Percentiles rank a stretch among this genome's conserved stretches.
These are phyloP conservation scores for Thymelicus acteon DNA, from an alignment of 2,888 invertebrate species.

Conservation along the genomic window DNA sequence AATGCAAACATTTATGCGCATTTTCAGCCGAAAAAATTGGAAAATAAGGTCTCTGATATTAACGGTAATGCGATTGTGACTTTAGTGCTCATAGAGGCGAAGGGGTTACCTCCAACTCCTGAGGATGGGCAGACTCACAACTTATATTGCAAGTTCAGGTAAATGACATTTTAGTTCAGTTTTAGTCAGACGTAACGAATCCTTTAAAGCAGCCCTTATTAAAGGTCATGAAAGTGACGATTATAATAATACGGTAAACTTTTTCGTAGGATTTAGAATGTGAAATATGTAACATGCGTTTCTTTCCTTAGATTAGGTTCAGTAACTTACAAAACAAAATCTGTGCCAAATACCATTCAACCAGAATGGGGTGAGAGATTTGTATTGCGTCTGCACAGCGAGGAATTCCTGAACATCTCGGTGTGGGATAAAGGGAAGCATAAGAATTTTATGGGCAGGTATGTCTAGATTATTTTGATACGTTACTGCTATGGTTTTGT, in stretches of 20 bases:
- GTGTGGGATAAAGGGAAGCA: constrained; percentile 72
- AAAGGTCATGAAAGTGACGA: too few species aligned
- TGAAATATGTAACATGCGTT: too few species aligned
- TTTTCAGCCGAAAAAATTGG: constrained; percentile 18
- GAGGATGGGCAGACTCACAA: constrained; percentile 62
- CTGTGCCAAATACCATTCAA: constrained; percentile 55
- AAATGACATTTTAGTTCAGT: constrained; percentile 26
- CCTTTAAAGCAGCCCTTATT: background rate
- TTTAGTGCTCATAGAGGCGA: constrained; percentile 70
- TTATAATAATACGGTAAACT: too few species aligned
- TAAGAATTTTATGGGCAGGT: constrained; percentile 78
- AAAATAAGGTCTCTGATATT: background rate
- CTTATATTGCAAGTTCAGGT: constrained; percentile 71
- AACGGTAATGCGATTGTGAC: constrained; percentile 57
- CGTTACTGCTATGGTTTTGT: too few species aligned
- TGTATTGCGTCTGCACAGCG: constrained; percentile 59
- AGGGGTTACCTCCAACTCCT: constrained; percentile 62
- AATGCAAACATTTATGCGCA: too few species aligned
- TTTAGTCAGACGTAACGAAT: background rate
- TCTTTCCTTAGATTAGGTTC: constrained; percentile 58
- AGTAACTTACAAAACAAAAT: constrained; percentile 65
- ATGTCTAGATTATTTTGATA: constrained; percentile 10
- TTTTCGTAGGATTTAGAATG: too few species aligned
- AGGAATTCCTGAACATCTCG: constrained; percentile 59
- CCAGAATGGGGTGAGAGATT: constrained; percentile 73